A percentile compares a stretch with the other conserved stretches of the same genome.
phyloP scores from a whole-genome alignment of 2,888 invertebrate species.

The Synanthedon formicaeformis region DNA sequence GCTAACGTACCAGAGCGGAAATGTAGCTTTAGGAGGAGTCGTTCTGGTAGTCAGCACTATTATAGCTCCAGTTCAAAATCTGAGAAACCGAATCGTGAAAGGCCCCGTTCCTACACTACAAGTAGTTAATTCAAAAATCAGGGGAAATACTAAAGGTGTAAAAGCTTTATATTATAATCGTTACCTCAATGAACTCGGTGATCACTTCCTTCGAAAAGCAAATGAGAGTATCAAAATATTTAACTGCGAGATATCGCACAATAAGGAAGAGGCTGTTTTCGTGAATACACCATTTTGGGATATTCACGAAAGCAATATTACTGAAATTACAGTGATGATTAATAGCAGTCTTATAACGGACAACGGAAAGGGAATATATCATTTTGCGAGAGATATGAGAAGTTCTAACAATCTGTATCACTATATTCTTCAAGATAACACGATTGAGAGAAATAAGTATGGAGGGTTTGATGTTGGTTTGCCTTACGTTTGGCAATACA shows the following conservation, averaged over 20 bases:
- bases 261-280: slow-evolving; percentile 83
- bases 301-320: slow-evolving; percentile 85
- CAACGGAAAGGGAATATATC: slow-evolving; percentile 89
- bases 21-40: slow-evolving; percentile 82
- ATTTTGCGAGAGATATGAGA: slow-evolving; percentile 92
- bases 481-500: slow-evolving; percentile 96
- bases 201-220: slow-evolving; percentile 86
- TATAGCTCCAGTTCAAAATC: slow-evolving; percentile 78
- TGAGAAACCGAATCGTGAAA: slow-evolving; percentile 79
- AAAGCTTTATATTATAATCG: slow-evolving; percentile 89
- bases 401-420: slow-evolving; percentile 98
- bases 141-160: slow-evolving; percentile 84
- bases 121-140: slow-evolving; percentile 79
- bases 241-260: slow-evolving; percentile 84
- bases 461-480: slow-evolving; percentile 91
- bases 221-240: slow-evolving; percentile 88
- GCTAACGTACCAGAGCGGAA: slow-evolving; percentile 83
- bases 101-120: slow-evolving; percentile 84
- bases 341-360: slow-evolving; percentile 87
- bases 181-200: slow-evolving; percentile 86
- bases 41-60: slow-evolving; percentile 83
- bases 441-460: slow-evolving; percentile 84
- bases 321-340: slow-evolving; percentile 90
- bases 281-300: slow-evolving; percentile 90
- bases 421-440: slow-evolving; percentile 89